Evolutionary conservation across 2,797 vertebrate species (phyloP), one percentile per base, ranked within the genome.

Genomic region (Notamacropus eugenii): DNA sequence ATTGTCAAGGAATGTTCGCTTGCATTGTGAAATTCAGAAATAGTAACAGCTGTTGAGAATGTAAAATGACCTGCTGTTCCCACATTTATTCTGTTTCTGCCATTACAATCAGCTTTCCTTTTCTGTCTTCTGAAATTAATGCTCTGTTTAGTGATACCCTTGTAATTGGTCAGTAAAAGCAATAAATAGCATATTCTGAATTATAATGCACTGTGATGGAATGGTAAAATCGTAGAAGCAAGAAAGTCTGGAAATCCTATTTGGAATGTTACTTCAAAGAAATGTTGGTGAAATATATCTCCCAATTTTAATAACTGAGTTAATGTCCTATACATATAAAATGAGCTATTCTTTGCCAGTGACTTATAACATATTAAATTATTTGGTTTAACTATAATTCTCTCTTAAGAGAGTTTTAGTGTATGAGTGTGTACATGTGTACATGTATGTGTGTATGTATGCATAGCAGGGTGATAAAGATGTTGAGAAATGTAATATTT

Each of bases 11-110:
- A 93, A 52, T 95, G 9, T 74, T 96, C 91, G 92, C 22, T 94
- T 93, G 3, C 29, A 57, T 96, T 93, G 95, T 94, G 67, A 74
- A 94, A 94, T 91, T 91, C 16, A 62, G 19, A 96, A 97, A 93
- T 46, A 91, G 55, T 0, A 95, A 4, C 57, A 67, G 90, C 40
- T 95, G 0, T 94, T 57, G 96, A 29, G 8, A 97, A 92, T 57
- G 10, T 91, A 16, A 96, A 97, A 95, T 94, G 57, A 56, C 54
- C 90, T 40, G 54, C 40, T 92, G 16, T 93, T 96, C 19, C 14
- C n/a, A 95, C 87, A 93, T 91, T 27, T 46, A 67, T 91, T 16
- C 6, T 74, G 16, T 91, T 24, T 19, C 12, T 50, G 55, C 91
- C 34, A 54, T n/a, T 56, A 90, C 0, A 90, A 56, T 92, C n/a